Evolutionary conservation across 2,113 vertebrate genomes (phyloP), one percentile per base, ranked within the genome.

Genomic region (Spea bombifrons): DNA sequence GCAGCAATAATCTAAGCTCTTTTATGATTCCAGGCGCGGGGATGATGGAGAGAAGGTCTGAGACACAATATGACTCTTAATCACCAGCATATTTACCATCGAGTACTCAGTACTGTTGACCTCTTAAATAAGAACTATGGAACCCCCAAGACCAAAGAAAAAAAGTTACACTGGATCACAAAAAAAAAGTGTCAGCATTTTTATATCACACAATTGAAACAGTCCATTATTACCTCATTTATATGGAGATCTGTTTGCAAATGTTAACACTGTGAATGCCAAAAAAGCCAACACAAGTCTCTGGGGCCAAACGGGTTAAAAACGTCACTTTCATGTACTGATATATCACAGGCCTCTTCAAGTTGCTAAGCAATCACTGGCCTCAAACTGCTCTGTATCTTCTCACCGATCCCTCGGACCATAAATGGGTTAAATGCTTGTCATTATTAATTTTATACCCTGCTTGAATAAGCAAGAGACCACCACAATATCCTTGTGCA

Each of bases 401-500:
- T 59, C 8, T 59, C 10, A 59, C 55, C 0, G 4, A 9, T 13
- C 10, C 10, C 55, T 9, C 15, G 4, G 15, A 13, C 55, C 10
- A 59, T 59, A 9, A 7, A 59, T 10, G 10, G 50, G 50, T 53
- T 3, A 13, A 12, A 13, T 59, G 4, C 10, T 59, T 59, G 9
- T 59, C 4, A 9, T 59, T 13, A 13, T 59, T 3, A 59, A 59
- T 13, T 59, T 59, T 59, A 5, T 13, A 9, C 15, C 55, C 10
- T 52, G 50, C 9, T 52, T 66, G 12, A 48, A 67, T 8, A 55
- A 13, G 45, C 55, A 13, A 59, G 65, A 57, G 63, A 48, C 64
- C 52, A 61, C 65, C 49, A 50, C 61, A 83, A 86, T 85, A 84
- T 86, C 83, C 82, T 77, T 84, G 71, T 66, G 74, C 44, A 73